These are phyloP conservation scores for Epirrhoe alternata DNA, from an alignment of 2,888 invertebrate species.

Conservation along the genomic window DNA sequence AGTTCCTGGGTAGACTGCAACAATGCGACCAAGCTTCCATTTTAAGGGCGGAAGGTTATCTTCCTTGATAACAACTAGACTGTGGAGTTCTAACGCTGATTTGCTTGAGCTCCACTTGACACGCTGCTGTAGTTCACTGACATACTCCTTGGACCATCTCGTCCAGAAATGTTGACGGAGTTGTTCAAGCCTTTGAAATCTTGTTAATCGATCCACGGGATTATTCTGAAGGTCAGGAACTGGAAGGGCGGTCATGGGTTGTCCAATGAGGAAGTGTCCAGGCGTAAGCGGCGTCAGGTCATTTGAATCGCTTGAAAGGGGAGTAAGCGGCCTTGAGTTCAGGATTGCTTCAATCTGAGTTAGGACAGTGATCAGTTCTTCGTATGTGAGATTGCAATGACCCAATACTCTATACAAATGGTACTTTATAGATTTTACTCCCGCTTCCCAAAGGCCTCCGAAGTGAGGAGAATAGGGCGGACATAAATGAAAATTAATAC, in stretches of 20 bases:
- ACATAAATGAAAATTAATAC: constrained; percentile 4
- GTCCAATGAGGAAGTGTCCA: constrained; percentile 3
- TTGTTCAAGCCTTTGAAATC: constrained; percentile 1
- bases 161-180: constrained; percentile 1
- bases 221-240: constrained; percentile 14
- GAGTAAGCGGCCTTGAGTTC: constrained; percentile 38
- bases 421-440: constrained; percentile 5
- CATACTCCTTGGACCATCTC: constrained; percentile 37
- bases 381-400: neutral
- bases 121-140: constrained; percentile 42
- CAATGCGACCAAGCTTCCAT: constrained; percentile 44
- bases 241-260: constrained; percentile 1
- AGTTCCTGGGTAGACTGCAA: constrained; percentile 25
- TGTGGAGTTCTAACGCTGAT: constrained; percentile 17
- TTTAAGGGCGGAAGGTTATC: constrained; percentile 38
- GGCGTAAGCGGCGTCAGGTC: neutral
- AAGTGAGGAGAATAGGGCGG: constrained; percentile 6
- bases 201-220: neutral
- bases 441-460: neutral
- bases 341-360: constrained; percentile 13
- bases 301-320: constrained; percentile 24
- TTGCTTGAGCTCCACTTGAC: constrained; percentile 37
- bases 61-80: constrained; percentile 43
- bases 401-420: constrained; percentile 9
- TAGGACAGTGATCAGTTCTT: constrained; percentile 7